Evolutionary conservation across 2,113 vertebrate species (phyloP), one percentile per base, ranked within the genome.

Genomic region (Rhizomys pruinosus): DNA sequence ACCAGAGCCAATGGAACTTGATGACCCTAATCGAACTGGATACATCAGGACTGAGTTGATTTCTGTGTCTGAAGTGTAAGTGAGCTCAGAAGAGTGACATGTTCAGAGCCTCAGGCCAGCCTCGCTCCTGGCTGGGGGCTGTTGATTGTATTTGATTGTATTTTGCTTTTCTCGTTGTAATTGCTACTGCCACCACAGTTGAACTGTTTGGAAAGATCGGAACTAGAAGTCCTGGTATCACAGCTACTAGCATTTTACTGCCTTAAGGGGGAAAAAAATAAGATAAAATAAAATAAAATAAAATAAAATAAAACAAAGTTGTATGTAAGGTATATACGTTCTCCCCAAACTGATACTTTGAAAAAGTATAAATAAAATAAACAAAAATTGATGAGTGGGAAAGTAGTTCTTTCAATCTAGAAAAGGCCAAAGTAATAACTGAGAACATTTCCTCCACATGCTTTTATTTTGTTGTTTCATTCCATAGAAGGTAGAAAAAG

Each of bases 21-120:
- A 99, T 77, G 97, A 98, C 87, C 97, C 97, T 3, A 98, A 98
- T 72, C 98, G 97, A 91, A 98, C 96, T 0, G 99, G 99, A 89
- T 99, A 99, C 97, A 99, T 99, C 98, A 99, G 98, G 98, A 99
- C 99, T 0, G 99, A 99, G 89, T 98, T 99, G 97, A 99, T 99
- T 92, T 99, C 99, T 0, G 99, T 99, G 68, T 99, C 99, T 57
- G 99, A 99, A 99, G 99, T 99, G 99, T 99, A 98, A 99, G 99
- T 98, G 97, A 92, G 72, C 78, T 59, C 47, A 15, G 93, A 97
- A 97, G 95, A 95, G 39, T 44, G 81, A 64, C 34, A 39, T 94
- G 93, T 96, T 84, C 93, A 94, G 69, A 84, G 69, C 59, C 86
- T 32, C 42, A 25, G 3, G 1, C 0, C 87, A 61, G 74, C 25